Evolutionary conservation across 2,888 invertebrate genomes (phyloP).

Genomic region (Patella caerulea): DNA sequence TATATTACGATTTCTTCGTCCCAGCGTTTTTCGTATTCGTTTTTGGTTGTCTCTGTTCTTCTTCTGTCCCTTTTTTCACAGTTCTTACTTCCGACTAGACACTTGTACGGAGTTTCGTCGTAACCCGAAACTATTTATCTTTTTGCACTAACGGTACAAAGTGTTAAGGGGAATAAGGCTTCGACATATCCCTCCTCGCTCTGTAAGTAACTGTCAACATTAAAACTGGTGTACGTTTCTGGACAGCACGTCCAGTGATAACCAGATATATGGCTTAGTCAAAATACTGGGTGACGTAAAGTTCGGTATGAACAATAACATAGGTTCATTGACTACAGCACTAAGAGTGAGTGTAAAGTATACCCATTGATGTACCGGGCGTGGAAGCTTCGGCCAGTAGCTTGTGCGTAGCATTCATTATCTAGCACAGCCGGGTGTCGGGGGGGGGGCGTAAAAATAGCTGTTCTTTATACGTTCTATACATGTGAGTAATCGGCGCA

Average conservation of each 20-base stretch:
- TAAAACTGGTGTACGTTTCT: not conserved
- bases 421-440: not conserved
- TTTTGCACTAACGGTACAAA: not conserved
- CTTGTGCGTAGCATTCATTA: not conserved
- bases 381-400: not conserved
- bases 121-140: not conserved
- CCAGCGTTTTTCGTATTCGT: not conserved
- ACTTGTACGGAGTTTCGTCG: not conserved
- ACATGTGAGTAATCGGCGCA: not conserved
- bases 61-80: not conserved
- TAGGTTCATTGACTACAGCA: not conserved
- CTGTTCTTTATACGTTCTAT: not conserved
- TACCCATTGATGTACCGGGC: not conserved
- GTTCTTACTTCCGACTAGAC: not conserved
- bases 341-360: not conserved
- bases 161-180: not conserved
- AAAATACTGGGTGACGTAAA: not conserved
- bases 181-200: not conserved
- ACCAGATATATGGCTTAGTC: not conserved
- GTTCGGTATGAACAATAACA: not conserved
- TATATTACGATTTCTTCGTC: not conserved
- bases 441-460: not conserved
- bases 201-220: not conserved
- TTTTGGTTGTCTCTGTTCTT: not conserved
- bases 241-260: not conserved